A percentile compares a stretch with the other conserved stretches of the same genome.
phyloP scores from a whole-genome alignment of 2,797 vertebrate species.

The Cyprinella venusta region DNA sequence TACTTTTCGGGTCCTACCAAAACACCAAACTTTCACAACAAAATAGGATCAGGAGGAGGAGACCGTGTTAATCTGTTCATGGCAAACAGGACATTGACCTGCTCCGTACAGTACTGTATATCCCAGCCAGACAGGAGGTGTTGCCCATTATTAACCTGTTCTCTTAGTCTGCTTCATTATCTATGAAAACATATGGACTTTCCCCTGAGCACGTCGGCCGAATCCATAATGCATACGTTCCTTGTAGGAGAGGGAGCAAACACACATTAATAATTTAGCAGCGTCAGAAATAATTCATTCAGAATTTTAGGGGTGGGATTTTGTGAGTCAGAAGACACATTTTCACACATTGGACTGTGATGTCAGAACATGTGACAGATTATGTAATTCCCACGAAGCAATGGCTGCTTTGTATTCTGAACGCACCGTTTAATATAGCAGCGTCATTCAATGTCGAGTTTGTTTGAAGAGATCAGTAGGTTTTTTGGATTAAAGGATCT shows the following conservation, averaged over 20 bases:
- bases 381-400: conserved; percentile 17
- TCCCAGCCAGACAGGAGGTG: not conserved
- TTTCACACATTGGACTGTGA: conserved; percentile 40
- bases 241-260: conserved; percentile 37
- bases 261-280: conserved; percentile 47
- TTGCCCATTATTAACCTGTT: conserved; percentile 28
- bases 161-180: not conserved
- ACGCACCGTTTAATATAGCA: not conserved
- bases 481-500: conserved; percentile 13
- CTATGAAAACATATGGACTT: conserved; percentile 36
- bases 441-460: conserved; percentile 15
- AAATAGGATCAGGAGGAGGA: not conserved
- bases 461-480: conserved; percentile 23
- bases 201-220: conserved; percentile 10
- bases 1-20: not conserved
- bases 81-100: not conserved
- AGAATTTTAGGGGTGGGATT: conserved; percentile 36
- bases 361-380: conserved; percentile 39
- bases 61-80: not conserved
- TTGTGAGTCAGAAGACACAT: conserved; percentile 45
- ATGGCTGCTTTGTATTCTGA: conserved; percentile 24
- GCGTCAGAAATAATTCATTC: conserved; percentile 50
- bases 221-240: conserved; percentile 49
- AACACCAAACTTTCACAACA: not conserved
- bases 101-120: not conserved